A percentile compares a stretch with the other conserved stretches of the same genome.
These are phyloP conservation scores for Oligia latruncula DNA, from an alignment of 2,888 invertebrate species.

Conservation along the genomic window DNA sequence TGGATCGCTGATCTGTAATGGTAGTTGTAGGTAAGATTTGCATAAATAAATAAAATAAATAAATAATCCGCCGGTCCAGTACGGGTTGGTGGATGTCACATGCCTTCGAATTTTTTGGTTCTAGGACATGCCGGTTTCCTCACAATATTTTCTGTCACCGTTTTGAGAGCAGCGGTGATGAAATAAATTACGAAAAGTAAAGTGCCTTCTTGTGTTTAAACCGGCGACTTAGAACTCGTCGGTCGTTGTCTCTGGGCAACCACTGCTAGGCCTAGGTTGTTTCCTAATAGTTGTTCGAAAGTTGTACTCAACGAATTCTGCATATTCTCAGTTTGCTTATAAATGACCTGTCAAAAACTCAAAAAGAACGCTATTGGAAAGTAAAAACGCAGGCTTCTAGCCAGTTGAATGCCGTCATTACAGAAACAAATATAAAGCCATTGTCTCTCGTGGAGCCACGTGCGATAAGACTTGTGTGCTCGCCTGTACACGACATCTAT, in stretches of 20 bases:
- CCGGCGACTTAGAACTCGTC: background rate
- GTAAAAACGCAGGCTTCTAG: background rate
- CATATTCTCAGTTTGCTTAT: background rate
- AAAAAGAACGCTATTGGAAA: background rate
- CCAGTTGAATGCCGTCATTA: background rate
- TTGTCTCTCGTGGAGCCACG: background rate
- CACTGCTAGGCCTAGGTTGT: background rate
- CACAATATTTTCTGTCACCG: background rate
- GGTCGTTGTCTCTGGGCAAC: background rate
- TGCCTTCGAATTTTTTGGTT: background rate
- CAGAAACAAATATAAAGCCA: background rate
- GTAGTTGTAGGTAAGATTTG: no score
- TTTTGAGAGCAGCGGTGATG: background rate
- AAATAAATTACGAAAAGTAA: background rate
- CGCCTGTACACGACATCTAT: conserved; percentile 47
- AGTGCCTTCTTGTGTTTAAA: background rate
- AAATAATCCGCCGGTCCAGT: background rate
- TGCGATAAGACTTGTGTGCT: conserved; percentile 28
- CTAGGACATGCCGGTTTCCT: background rate
- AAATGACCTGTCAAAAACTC: background rate
- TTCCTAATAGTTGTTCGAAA: background rate
- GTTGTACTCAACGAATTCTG: background rate
- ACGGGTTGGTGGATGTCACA: background rate
- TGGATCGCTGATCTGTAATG: no score
- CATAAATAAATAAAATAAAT: no score